These are phyloP conservation scores for Aurelia coerulea DNA, from an alignment of 30 jellyfish, hydroid and myxozoan species.

Conservation along the genomic window DNA sequence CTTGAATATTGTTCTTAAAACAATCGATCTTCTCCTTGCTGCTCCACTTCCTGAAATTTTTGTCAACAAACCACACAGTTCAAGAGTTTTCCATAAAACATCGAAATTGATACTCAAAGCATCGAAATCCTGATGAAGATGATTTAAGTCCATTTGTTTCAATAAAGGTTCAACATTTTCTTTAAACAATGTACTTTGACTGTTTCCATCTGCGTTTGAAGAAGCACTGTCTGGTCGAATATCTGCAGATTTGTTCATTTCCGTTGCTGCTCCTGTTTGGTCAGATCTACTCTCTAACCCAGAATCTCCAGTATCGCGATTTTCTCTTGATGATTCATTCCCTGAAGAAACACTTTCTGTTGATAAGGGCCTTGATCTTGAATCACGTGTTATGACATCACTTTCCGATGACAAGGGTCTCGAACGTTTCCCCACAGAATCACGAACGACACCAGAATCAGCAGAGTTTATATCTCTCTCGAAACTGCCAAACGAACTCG, in stretches of 20 bases:
- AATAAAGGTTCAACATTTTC: conserved; percentile 75
- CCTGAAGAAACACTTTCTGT: background rate
- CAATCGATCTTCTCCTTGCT: conserved; percentile 65
- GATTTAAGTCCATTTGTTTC: conserved; percentile 87
- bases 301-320: background rate
- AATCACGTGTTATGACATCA: background rate
- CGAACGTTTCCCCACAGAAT: background rate
- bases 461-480: conserved; percentile 36
- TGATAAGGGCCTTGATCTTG: background rate
- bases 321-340: background rate
- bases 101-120: conserved; percentile 76
- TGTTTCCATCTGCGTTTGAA: conserved; percentile 30
- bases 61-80: conserved; percentile 61
- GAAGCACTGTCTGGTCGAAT: conserved; percentile 2
- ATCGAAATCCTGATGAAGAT: conserved; percentile 67
- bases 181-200: conserved; percentile 20
- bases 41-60: conserved; percentile 68
- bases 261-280: background rate
- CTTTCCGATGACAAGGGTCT: conserved; percentile 19
- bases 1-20: conserved; percentile 70
- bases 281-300: background rate
- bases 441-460: conserved; percentile 50
- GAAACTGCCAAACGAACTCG: conserved; percentile 47
- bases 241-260: background rate
- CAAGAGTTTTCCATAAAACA: conserved; percentile 75